Evolutionary conservation across 1,140 invertebrate genomes (phyloP), one percentile per base, ranked within the genome.

Genomic region (Danaus plexippus): DNA sequence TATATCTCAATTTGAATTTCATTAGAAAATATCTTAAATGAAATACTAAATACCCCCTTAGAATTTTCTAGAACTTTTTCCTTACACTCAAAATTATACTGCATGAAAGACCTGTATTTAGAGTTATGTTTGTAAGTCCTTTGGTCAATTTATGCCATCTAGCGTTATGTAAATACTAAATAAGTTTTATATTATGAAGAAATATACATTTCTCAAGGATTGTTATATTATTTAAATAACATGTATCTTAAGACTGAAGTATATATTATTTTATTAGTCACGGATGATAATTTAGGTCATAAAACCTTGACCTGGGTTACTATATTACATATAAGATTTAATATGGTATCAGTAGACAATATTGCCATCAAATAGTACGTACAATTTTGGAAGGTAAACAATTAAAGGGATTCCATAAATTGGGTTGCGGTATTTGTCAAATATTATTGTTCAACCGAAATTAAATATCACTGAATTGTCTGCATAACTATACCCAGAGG

Each of bases 281-380:
- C 44, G 48, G 52, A 55, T 63, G 52, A 43, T 55, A 54, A 59
- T 55, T 63, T 56, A 55, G 61, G 61, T 63, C 61, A 63, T 45
- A 47, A 45, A 54, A 46, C 61, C 61, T 63, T 63, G 61, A 59
- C 61, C 61, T 54, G 55, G 46, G 61, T 41, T 63, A 63, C 61
- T 56, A 47, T 32, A 43, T 63, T 63, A 56, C 61, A 48, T 51
- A 43, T 55, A 55, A 43, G 12, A 51, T 48, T 32, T 42, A 47
- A 18, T 11, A 44, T 44, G n/a, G 45, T 41, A 58, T 43, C 10
- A 13, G 22, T 32, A 5, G 22, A 32, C 22, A 32, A 32, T 32
- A 32, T 32, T 32, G 22, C 22, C 32, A 52, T 58, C 52, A 9
- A 58, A 58, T 58, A 58, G 1, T 12, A 48, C 47, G 12, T 15